Base-by-base conservation (phyloP, 2,888 invertebrate species). In the Baccha elongata region DNA sequence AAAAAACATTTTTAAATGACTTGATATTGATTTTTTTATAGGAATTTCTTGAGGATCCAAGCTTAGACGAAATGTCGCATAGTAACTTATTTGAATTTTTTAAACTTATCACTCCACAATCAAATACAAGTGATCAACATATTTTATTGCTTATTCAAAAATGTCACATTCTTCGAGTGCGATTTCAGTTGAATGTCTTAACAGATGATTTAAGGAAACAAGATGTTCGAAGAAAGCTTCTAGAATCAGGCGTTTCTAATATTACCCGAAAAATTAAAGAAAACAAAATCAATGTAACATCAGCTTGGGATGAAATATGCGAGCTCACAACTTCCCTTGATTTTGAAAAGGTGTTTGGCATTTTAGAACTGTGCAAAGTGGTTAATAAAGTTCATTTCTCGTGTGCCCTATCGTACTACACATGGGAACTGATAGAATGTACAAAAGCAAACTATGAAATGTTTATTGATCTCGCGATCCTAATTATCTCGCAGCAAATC, bases 401-500 rank as follows among this genome's bases (percentile, higher is more conserved):
- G 8, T 90, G 90, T 76, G 89, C 88, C 0, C 58, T 91, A 15
- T 87, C 88, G 1, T 87, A 88, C 71, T 84, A 88, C 23, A 85
- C 88, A 1, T 64, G 88, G 1, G 87, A 89, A 65, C 85, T 88
- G 1, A 75, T 87, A 26, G 87, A 88, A 19, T 88, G 89, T 48
- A 84, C 85, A 29, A 78, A 84, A 6, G 62, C 74, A 0, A 89
- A 89, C 76, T 85, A 85, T 15, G 84, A 86, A 13, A 85, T 88
- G 17, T 90, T 88, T 40, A 86, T 89, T 7, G 88, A 87, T 35
- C 86, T 91, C 42, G 89, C 87, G 2, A 74, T 89, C 10, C 86
- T 89, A 29, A 73, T 91, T 46, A 74, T 91, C 50, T 86, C 85
- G 1, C 91, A 91, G 79, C 89, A 90, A 78, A 89, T 91, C n/a